Conservation (phyloP, 2,888 invertebrate genomes). For the Patella pellucida region DNA sequence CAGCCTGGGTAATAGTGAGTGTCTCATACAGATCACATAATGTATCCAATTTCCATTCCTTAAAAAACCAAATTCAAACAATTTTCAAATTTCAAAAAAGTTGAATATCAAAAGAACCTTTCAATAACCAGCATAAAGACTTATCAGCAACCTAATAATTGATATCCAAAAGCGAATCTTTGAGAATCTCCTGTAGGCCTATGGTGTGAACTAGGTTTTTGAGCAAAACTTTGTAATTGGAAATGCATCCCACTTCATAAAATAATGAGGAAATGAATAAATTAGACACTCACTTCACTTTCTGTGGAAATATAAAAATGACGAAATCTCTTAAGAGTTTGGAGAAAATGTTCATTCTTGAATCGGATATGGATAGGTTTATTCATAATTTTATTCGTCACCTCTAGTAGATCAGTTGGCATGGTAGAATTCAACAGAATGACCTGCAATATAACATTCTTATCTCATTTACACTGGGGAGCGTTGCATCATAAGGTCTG, state of each 20-base stretch:
- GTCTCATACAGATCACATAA: slow-evolving; percentile 99
- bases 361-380: slow-evolving; percentile 96
- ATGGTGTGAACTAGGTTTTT: no score
- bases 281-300: slow-evolving; percentile 49
- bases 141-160: no score
- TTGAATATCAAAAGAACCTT: no score
- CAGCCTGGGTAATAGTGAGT: slow-evolving; percentile 98
- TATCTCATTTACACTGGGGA: no score
- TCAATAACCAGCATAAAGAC: no score
- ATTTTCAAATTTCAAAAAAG: no score
- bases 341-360: slow-evolving; percentile 90
- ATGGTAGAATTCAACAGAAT: slow-evolving; percentile 98
- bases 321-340: slow-evolving; percentile 93
- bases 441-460: slow-evolving; percentile 73
- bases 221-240: no score
- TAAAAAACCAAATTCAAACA: slow-evolving; percentile 13
- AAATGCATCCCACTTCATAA: no score
- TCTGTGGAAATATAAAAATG: slow-evolving; percentile 88
- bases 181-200: no score
- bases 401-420: slow-evolving; percentile 97
- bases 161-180: no score
- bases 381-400: slow-evolving; percentile 97
- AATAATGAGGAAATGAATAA: no score
- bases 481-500: no score
- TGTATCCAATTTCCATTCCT: slow-evolving; percentile 78